Evolutionary conservation across 2,797 vertebrate species (phyloP).

Genomic region (Gobionotothen gibberifrons): DNA sequence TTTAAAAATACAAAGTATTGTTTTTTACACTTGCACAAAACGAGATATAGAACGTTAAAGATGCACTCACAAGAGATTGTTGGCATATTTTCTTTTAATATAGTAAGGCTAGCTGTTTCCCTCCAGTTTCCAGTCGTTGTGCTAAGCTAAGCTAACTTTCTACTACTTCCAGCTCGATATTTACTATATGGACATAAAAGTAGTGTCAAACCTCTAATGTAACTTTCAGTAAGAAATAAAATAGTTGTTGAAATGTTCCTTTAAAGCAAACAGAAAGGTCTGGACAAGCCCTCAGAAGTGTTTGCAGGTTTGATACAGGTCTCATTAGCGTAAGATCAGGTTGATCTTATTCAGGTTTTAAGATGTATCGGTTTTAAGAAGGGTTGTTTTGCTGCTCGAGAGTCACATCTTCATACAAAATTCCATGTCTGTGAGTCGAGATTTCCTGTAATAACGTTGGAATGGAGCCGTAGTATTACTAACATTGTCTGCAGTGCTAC

Average conservation of each 20-base stretch:
- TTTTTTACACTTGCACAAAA: not conserved
- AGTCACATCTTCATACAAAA: conserved; percentile 13
- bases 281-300: not conserved
- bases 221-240: not conserved
- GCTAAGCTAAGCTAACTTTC: conserved; percentile 10
- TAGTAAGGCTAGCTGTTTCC: not conserved
- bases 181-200: not conserved
- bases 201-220: not conserved
- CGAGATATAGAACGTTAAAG: not conserved
- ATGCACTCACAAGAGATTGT: not conserved
- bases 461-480: conserved; percentile 6
- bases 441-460: conserved; percentile 2
- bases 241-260: not conserved
- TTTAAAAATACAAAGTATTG: not conserved
- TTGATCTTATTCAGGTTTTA: conserved; percentile 24
- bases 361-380: not conserved
- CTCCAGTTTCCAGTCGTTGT: conserved; percentile 1
- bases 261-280: not conserved
- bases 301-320: conserved; percentile 26
- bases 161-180: not conserved
- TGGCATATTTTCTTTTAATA: not conserved
- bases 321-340: conserved; percentile 7
- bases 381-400: conserved; percentile 13
- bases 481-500: conserved; percentile 6
- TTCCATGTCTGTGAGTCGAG: conserved; percentile 13